These are phyloP conservation scores for Fragum whitleyi DNA, from an alignment of 2,888 invertebrate species.

Conservation along the genomic window DNA sequence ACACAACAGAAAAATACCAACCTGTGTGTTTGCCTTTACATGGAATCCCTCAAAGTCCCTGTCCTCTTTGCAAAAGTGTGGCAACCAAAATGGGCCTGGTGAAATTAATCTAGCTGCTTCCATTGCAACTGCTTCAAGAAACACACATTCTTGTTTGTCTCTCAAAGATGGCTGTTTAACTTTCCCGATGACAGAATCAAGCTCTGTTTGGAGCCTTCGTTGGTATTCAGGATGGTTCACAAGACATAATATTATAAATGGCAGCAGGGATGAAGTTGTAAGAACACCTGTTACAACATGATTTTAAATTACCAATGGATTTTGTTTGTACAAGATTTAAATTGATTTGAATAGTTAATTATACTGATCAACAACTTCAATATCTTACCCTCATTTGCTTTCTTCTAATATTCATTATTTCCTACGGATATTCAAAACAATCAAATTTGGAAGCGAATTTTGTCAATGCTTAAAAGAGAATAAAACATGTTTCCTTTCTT, in stretches of 20 bases:
- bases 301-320: no score
- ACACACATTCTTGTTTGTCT: background rate
- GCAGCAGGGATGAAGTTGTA: background rate
- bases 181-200: background rate
- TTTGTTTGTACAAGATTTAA: no score
- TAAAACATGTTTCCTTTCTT: no score
- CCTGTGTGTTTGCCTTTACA: background rate
- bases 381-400: no score
- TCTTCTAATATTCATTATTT: no score
- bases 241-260: background rate
- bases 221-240: constrained; percentile 5
- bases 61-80: background rate
- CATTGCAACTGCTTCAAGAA: background rate
- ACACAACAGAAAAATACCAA: no score
- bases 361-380: no score
- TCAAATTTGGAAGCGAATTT: no score
- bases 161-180: background rate
- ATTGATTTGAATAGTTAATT: no score
- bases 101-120: background rate
- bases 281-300: background rate
- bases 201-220: background rate
- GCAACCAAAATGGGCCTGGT: background rate
- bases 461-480: no score
- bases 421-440: no score
- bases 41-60: background rate